Evolutionary conservation across 1,140 invertebrate genomes (phyloP).

Genomic region (Schlechtendalia chinensis): DNA sequence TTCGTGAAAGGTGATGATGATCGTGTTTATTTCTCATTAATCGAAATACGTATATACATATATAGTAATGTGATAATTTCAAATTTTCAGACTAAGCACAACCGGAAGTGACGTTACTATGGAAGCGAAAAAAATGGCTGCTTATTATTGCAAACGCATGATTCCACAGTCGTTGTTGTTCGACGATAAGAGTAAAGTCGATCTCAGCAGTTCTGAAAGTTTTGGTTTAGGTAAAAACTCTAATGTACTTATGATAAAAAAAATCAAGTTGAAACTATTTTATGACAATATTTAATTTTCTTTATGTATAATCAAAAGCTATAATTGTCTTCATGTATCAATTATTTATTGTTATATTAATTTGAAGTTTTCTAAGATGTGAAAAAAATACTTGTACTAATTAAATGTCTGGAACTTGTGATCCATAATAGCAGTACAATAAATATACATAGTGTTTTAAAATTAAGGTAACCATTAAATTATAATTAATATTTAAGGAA

Average conservation of each 20-base stretch:
- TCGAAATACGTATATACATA: no score
- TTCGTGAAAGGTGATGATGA: slow-evolving; percentile 42
- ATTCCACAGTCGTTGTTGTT: slow-evolving; percentile 60
- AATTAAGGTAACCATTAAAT: not conserved
- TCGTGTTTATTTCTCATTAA: no score
- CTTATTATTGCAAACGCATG: slow-evolving; percentile 60
- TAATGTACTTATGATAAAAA: slow-evolving; percentile 52
- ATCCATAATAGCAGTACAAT: not conserved
- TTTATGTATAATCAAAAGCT: no score
- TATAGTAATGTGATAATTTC: slow-evolving; percentile 50
- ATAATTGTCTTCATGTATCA: not conserved
- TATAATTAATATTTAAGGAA: not conserved
- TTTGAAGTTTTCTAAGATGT: not conserved
- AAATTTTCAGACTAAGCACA: slow-evolving; percentile 61
- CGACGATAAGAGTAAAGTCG: slow-evolving; percentile 62
- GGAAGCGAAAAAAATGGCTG: slow-evolving; percentile 60
- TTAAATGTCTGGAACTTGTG: not conserved
- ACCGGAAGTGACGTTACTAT: slow-evolving; percentile 62
- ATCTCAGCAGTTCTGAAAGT: slow-evolving; percentile 74
- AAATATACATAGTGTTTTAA: not conserved
- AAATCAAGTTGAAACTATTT: no score
- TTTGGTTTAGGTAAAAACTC: slow-evolving; percentile 58
- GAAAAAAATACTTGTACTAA: no score
- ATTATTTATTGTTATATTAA: not conserved
- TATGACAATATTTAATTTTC: no score